phyloP scores from a whole-genome alignment of 1,140 invertebrate genomes.

The Stegodyphus mimosarum region DNA sequence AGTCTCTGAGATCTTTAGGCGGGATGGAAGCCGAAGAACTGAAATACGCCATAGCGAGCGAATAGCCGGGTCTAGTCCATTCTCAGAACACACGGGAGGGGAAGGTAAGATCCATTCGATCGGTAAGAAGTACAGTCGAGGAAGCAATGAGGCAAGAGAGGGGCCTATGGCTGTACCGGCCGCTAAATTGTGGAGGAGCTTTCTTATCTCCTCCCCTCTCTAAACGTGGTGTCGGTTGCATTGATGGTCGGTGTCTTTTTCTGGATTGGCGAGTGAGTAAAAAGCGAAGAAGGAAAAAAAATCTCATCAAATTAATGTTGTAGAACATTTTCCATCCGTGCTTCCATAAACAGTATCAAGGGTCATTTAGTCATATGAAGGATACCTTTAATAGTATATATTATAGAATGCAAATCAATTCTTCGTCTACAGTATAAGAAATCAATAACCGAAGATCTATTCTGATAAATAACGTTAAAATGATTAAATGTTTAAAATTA shows the following conservation, averaged over 20 bases:
- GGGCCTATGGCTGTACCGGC: not conserved
- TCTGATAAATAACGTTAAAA: too few relatives aligned
- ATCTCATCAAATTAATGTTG: too few relatives aligned
- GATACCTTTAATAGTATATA: too few relatives aligned
- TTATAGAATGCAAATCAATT: too few relatives aligned
- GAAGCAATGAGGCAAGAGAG: not conserved
- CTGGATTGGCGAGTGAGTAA: not conserved
- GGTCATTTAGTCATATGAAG: too few relatives aligned
- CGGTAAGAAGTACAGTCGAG: not conserved
- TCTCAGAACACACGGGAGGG: not conserved
- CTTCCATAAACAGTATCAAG: too few relatives aligned
- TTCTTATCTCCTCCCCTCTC: not conserved
- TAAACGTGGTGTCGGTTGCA: not conserved
- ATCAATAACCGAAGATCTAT: too few relatives aligned
- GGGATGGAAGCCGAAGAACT: not conserved
- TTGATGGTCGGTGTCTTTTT: not conserved
- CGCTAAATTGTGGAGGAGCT: not conserved
- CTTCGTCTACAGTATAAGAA: too few relatives aligned
- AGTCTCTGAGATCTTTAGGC: not conserved
- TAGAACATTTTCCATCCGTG: too few relatives aligned
- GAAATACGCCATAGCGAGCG: not conserved
- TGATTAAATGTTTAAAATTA: too few relatives aligned
- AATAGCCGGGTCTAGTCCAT: not conserved
- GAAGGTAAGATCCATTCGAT: not conserved
- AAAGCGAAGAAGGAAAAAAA: not conserved